Base-by-base conservation (phyloP, 2,113 vertebrate genomes). In the Anoplopoma fimbria region DNA sequence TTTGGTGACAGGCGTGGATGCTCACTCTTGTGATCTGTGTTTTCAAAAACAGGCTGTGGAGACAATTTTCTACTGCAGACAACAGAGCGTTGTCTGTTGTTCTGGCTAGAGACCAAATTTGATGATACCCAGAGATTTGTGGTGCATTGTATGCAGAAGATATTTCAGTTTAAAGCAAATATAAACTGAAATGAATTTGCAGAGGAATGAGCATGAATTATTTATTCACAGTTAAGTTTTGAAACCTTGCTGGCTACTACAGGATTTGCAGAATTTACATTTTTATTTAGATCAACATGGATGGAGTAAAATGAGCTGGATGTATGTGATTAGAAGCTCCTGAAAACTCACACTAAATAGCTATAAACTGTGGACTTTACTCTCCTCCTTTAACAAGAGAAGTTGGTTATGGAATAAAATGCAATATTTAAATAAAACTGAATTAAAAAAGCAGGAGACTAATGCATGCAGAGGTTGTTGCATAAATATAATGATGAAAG, bases 21-120 rank as follows among this genome's bases (percentile, higher is more conserved):
- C 38, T 87, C 71, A 14, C 34, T 70, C 38, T 69, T 71, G 45
- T 87, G 81, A 84, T 86, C 65, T 87, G 57, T 58, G 21, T 34
- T 85, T 45, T 51, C 71, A 27, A 64, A 23, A 77, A 69, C 79
- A 33, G 25, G n/a, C 68, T 61, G 60, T 1, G 2, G 36, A 71
- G 77, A 75, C 70, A 62, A 12, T 69, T 71, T 57, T 55, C 49
- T 29, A 23, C 14, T 71, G 58, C 74, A 74, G 47, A 75, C 72
- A 73, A 36, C 45, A 47, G 77, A 68, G 21, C 5, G 6, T 38
- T 79, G 40, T 77, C 40, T 87, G 6, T 38, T 17, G 3, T 71
- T 80, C 63, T 67, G 47, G 55, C 34, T 73, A 7, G 13, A 82
- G 34, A 72, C 34, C 25, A 49, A 68, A 65, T 71, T 47, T 27